Base-by-base conservation (phyloP, 35 echinoderm and acorn worm species). In the Apostichopus parvimensis region DNA sequence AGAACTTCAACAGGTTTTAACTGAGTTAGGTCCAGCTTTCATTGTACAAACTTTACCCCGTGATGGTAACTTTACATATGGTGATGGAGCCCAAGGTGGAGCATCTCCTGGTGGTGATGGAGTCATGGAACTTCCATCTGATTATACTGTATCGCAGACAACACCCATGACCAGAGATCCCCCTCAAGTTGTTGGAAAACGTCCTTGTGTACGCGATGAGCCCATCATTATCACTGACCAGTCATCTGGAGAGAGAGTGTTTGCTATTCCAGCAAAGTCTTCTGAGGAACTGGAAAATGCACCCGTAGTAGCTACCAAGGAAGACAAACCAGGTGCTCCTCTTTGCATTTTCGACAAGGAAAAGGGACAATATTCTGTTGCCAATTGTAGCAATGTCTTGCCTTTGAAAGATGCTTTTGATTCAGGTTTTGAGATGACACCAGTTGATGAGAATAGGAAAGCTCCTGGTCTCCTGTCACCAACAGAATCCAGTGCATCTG, bases 341-440 rank as follows among this genome's bases (percentile, higher is more conserved):
- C 52, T 82, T 56, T n/a, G 18, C 54, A 25, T 82, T 56, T 55
- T 82, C 57, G 79, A 82, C 79, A 82, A 82, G 53, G 53, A 82
- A 10, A 45, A 56, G 54, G 52, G 79, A 6, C 79, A 56, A 13
- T 17, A 25, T 82, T 54, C 53, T 15, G 3, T 82, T 12, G 79
- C 79, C 21, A 91, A 57, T 56, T 82, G 26, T 6, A 82, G 6
- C 12, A 56, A 55, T 56, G 10, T 53, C n/a, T 53, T 82, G 6
- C 9, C 52, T 8, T 56, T 78, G 57, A 56, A 55, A 77, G 89
- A 78, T 79, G 28, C 6, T 77, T 34, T 78, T 54, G 87, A 89
- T 66, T 89, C 86, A 90, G 92, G 77, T 53, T 94, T 82, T 94
- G 83, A 80, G 11, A 14, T 94, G 10, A 90, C 86, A 82, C 92